phyloP scores from a whole-genome alignment of 2,797 vertebrate genomes.

The Crocodylus rhombifer region DNA sequence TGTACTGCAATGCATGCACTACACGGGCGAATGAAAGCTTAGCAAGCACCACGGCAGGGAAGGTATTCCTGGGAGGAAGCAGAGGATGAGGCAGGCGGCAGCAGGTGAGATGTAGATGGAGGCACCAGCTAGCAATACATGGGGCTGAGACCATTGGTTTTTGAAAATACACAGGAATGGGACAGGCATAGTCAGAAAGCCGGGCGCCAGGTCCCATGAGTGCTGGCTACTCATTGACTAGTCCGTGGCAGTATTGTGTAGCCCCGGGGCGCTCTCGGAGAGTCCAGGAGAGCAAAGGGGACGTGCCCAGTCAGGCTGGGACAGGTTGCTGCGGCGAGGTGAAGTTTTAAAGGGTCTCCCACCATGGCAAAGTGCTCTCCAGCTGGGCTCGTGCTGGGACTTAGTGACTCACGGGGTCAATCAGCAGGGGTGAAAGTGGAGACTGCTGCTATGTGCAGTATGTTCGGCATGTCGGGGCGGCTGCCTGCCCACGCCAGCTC shows the following conservation, averaged over 20 bases:
- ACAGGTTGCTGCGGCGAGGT: background rate
- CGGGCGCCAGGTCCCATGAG: background rate
- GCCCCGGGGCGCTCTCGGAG: background rate
- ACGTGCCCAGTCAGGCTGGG: too few relatives aligned
- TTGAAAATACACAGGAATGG: too few relatives aligned
- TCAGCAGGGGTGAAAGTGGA: background rate
- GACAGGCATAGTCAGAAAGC: background rate
- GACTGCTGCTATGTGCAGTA: rapidly evolving
- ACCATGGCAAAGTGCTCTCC: background rate
- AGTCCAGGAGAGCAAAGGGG: too few relatives aligned
- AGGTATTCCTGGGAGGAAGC: background rate
- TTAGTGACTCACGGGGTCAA: rapidly evolving
- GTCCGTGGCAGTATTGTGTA: background rate
- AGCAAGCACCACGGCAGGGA: background rate
- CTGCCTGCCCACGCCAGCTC: background rate
- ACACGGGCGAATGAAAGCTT: background rate
- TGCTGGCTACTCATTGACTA: background rate
- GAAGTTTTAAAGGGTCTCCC: background rate
- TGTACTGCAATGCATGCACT: background rate
- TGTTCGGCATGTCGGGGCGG: background rate
- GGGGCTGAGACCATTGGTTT: too few relatives aligned
- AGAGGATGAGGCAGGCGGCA: background rate
- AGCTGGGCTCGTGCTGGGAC: background rate
- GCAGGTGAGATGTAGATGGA: too few relatives aligned
- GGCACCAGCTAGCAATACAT: too few relatives aligned